Evolutionary conservation across 2,797 vertebrate genomes (phyloP).

Genomic region (Anas bahamensis): DNA sequence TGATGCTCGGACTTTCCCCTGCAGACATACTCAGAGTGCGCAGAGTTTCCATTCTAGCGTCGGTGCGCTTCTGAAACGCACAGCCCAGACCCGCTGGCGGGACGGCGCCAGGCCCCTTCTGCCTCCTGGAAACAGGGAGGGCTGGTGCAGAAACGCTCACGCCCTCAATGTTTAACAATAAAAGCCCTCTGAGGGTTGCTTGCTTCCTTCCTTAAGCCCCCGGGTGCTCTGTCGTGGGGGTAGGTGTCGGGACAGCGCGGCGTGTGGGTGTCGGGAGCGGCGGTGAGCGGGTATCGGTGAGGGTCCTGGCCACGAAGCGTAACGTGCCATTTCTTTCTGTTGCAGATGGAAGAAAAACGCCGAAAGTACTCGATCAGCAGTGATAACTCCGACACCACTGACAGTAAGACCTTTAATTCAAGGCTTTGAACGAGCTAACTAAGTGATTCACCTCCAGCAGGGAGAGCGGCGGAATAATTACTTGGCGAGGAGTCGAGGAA

Average conservation of each 20-base stretch:
- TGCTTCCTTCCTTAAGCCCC: not conserved
- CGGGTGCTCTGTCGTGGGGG: not conserved
- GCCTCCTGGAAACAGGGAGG: not conserved
- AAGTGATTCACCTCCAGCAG: conserved; percentile 53
- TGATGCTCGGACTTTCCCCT: conserved; percentile 22
- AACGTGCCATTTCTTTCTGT: conserved; percentile 70
- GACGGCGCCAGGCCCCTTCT: too few relatives aligned
- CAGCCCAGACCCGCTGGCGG: not conserved
- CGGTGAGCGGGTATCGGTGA: not conserved
- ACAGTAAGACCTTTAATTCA: conserved; percentile 88
- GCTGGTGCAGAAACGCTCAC: not conserved
- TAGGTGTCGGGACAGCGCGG: not conserved
- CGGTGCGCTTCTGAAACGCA: not conserved
- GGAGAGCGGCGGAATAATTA: conserved; percentile 53
- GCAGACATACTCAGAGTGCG: conserved; percentile 8
- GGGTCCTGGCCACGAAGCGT: conserved; percentile 17
- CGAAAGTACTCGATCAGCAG: conserved; percentile 98
- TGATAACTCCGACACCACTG: conserved; percentile 97
- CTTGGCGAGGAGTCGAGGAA: not conserved
- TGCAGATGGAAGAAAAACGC: conserved; percentile 98
- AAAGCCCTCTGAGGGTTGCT: not conserved
- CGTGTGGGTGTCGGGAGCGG: not conserved
- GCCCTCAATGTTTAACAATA: not conserved
- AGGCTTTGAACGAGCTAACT: conserved; percentile 59
- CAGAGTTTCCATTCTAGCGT: not conserved